A percentile compares a stretch with the other conserved stretches of the same genome.
Conservation (phyloP, 1,140 invertebrate species). For the Drosophila oshimai region DNA sequence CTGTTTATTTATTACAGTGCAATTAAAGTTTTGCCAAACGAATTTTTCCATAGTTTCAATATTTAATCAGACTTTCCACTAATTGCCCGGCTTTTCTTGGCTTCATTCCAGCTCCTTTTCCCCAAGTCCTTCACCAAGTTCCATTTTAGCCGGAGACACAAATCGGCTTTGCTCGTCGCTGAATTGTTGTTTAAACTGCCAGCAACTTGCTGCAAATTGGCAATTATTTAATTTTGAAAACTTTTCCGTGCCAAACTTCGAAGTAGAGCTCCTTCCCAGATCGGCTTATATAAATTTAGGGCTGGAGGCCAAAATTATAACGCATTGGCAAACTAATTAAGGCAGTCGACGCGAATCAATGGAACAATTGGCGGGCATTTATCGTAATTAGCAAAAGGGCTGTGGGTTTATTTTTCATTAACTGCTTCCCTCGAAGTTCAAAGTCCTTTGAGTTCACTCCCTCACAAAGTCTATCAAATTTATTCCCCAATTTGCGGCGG, state of each 20-base stretch:
- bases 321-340: constrained; percentile 56
- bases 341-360: constrained; percentile 28
- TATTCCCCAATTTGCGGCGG: not conserved
- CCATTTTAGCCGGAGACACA: constrained; percentile 17
- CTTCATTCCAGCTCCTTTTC: not conserved
- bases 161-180: constrained; percentile 35
- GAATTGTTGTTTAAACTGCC: constrained; percentile 53
- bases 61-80: constrained; percentile 36
- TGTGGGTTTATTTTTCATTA: constrained; percentile 23
- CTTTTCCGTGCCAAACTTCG: constrained; percentile 32
- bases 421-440: constrained; percentile 11
- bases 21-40: constrained; percentile 17
- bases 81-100: constrained; percentile 30
- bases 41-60: constrained; percentile 25
- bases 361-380: constrained; percentile 52
- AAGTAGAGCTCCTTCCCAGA: not conserved
- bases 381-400: constrained; percentile 43
- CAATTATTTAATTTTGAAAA: constrained; percentile 56
- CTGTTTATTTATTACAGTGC: constrained; percentile 1
- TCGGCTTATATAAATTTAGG: constrained; percentile 48
- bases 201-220: constrained; percentile 50
- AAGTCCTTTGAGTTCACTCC: not conserved
- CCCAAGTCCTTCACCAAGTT: not conserved
- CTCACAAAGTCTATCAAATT: constrained; percentile 22
- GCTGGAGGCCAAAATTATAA: constrained; percentile 39